phyloP scores from a whole-genome alignment of 2,888 invertebrate genomes.

The Timema podura region DNA sequence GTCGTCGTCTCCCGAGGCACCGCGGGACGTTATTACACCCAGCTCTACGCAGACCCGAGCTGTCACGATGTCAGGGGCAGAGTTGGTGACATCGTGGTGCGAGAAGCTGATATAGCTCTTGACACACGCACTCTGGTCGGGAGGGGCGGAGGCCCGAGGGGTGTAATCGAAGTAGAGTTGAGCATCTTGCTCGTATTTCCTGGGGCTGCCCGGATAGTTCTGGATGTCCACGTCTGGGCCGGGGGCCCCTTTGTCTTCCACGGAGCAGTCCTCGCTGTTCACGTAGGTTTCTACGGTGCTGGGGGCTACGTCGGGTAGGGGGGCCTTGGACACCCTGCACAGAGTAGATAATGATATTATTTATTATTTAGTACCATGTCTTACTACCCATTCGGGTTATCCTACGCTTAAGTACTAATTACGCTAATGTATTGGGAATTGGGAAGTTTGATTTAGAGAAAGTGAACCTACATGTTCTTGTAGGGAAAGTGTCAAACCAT shows the following conservation, averaged over 20 bases:
- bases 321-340: conserved; percentile 3
- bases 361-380: too few relatives aligned
- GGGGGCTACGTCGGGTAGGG: conserved; percentile 29
- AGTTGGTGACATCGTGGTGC: too few relatives aligned
- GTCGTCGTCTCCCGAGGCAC: conserved; percentile 25
- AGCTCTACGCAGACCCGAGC: conserved; percentile 56
- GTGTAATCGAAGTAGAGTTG: conserved; percentile 1
- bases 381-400: too few relatives aligned
- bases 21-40: conserved; percentile 41
- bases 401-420: too few relatives aligned
- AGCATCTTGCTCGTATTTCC: conserved; percentile 40
- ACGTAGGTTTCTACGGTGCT: conserved; percentile 41
- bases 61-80: conserved; percentile 45
- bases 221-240: conserved; percentile 43
- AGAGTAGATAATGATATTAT: too few relatives aligned
- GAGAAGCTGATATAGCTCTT: too few relatives aligned
- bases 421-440: too few relatives aligned
- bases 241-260: conserved; percentile 20
- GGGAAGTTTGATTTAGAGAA: too few relatives aligned
- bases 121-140: too few relatives aligned
- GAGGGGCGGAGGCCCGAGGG: background rate
- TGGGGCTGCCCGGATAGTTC: conserved; percentile 49
- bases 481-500: too few relatives aligned
- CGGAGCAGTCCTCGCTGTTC: conserved; percentile 36
- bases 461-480: too few relatives aligned